Percentiles rank a stretch among this genome's conserved stretches.
Conservation (phyloP, 2,888 invertebrate species). For the Napeogenes sylphis region DNA sequence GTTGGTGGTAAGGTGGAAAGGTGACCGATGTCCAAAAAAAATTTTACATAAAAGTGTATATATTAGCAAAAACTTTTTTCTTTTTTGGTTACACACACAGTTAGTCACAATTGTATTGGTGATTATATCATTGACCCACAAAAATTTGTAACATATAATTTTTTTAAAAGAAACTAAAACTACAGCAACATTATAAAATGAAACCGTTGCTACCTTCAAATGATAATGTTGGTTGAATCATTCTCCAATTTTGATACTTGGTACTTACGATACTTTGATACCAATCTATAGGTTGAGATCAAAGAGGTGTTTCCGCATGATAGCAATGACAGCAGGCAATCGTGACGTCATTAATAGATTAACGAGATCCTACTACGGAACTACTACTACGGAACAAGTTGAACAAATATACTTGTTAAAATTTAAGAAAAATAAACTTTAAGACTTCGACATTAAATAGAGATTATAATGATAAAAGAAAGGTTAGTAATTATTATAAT, state of each 20-base stretch:
- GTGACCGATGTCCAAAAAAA: no score
- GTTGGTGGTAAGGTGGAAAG: no score
- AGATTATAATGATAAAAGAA: background rate
- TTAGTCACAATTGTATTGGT: no score
- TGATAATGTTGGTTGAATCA: constrained; percentile 50
- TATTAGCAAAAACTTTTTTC: no score
- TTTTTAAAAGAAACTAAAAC: no score
- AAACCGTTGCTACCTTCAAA: background rate
- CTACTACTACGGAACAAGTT: constrained; percentile 31
- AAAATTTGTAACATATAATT: no score
- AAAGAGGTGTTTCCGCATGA: constrained; percentile 68
- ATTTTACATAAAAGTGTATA: no score
- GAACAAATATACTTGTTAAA: constrained; percentile 15
- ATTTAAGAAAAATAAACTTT: constrained; percentile 10
- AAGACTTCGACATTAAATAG: background rate
- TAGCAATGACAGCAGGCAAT: constrained; percentile 48
- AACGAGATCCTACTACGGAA: constrained; percentile 35
- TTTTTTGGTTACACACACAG: no score
- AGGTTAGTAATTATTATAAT: background rate
- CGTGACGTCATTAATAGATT: constrained; percentile 38
- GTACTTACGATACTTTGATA: constrained; percentile 54
- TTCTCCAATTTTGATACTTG: constrained; percentile 52
- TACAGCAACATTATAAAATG: background rate
- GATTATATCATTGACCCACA: no score
- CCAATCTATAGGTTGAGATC: constrained; percentile 64